Percentiles rank a stretch among this genome's conserved stretches.
phyloP scores from a whole-genome alignment of 2,113 vertebrate genomes.

The Mesembrinibis cayennensis region DNA sequence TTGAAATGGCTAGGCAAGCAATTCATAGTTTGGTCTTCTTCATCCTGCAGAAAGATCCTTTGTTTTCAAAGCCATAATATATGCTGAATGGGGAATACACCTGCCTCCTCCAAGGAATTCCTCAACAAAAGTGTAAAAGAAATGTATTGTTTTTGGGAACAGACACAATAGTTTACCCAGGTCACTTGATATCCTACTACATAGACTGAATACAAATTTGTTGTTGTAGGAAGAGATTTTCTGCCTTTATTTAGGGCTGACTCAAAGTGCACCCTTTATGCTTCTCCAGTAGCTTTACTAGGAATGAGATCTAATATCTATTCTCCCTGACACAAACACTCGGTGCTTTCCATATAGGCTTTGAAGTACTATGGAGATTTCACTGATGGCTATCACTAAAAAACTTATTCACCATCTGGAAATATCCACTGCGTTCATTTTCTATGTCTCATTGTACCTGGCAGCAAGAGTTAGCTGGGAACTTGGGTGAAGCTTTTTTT shows the following conservation, averaged over 20 bases:
- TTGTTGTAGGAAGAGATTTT: background rate
- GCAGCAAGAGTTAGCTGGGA: background rate
- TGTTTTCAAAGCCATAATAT: background rate
- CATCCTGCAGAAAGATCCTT: background rate
- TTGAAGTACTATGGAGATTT: conserved; percentile 31
- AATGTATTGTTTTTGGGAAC: background rate
- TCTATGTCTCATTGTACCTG: background rate
- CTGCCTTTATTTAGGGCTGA: background rate
- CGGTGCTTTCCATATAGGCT: background rate
- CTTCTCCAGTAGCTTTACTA: background rate
- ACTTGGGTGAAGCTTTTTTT: background rate
- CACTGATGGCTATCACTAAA: conserved; percentile 17
- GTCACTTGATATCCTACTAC: background rate
- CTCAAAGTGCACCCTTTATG: background rate
- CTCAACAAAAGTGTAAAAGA: background rate
- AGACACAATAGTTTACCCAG: background rate
- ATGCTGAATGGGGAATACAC: background rate
- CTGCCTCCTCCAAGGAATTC: background rate
- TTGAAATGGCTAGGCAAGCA: background rate
- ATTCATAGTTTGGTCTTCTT: background rate
- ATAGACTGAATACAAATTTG: background rate
- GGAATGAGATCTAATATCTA: background rate
- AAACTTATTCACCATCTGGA: background rate
- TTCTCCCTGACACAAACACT: background rate
- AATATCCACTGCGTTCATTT: background rate